Conservation (phyloP, 2,888 invertebrate species). For the Polydrusus pterygomalis region DNA sequence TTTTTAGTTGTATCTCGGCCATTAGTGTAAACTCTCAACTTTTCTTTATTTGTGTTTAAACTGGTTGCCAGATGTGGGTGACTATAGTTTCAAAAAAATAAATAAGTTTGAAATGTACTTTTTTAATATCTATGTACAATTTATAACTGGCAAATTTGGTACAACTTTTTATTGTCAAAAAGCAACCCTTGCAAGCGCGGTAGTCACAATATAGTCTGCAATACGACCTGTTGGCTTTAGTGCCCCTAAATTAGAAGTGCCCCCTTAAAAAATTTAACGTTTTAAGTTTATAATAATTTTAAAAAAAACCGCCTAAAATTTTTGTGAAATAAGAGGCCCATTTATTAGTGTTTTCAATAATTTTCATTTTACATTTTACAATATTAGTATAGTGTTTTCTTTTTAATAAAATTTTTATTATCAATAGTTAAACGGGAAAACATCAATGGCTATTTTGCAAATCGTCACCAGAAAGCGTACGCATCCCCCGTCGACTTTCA, state of each 20-base stretch:
- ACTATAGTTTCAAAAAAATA: too few species aligned
- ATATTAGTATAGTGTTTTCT: neutral
- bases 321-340: too few species aligned
- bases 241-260: neutral
- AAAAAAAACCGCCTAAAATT: too few species aligned
- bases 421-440: neutral
- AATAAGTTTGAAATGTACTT: conserved; percentile 14
- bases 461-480: conserved; percentile 41
- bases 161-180: conserved; percentile 33
- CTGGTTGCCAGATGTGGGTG: too few species aligned
- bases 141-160: neutral
- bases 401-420: neutral
- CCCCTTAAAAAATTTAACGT: too few species aligned
- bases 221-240: conserved; percentile 66
- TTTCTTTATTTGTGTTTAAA: too few species aligned
- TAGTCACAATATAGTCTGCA: conserved; percentile 64
- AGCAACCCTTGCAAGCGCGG: conserved; percentile 44
- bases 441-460: conserved; percentile 44
- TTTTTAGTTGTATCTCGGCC: too few species aligned
- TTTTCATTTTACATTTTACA: neutral
- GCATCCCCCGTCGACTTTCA: conserved; percentile 47
- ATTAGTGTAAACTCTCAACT: too few species aligned
- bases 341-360: neutral
- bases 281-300: too few species aligned
- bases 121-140: conserved; percentile 22